These are phyloP conservation scores for Campylomormyrus numenius DNA, from an alignment of 2,113 vertebrate species.

Conservation along the genomic window DNA sequence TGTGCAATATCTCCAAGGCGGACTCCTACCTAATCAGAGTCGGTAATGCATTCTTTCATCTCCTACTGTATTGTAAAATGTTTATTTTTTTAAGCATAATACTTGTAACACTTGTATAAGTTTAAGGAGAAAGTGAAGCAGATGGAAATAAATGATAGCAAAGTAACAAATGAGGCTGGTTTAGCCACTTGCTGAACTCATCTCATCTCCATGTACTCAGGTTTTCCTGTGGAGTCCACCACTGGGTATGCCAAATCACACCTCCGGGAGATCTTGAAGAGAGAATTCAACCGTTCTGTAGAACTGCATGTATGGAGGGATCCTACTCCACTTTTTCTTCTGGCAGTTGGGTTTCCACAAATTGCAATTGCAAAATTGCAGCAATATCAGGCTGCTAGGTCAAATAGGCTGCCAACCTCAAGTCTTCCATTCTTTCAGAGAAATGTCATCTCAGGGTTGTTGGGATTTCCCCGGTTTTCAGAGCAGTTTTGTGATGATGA, in stretches of 20 bases:
- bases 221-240: conserved; percentile 51
- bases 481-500: background rate
- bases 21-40: conserved; percentile 67
- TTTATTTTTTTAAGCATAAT: background rate
- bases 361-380: background rate
- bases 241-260: conserved; percentile 51
- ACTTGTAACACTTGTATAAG: background rate
- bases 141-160: background rate
- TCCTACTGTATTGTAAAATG: background rate
- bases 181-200: background rate
- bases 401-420: background rate
- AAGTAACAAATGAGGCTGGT: background rate
- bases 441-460: background rate
- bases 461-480: background rate
- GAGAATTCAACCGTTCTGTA: conserved; percentile 62
- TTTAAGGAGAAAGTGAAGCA: background rate
- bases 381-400: background rate
- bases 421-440: background rate
- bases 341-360: background rate
- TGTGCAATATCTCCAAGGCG: conserved; percentile 60
- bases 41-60: conserved; percentile 43
- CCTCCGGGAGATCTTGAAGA: conserved; percentile 58
- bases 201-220: conserved; percentile 37
- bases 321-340: background rate
- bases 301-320: conserved; percentile 58